phyloP scores from a whole-genome alignment of 2,888 invertebrate species.

The Platynereis dumerilii region DNA sequence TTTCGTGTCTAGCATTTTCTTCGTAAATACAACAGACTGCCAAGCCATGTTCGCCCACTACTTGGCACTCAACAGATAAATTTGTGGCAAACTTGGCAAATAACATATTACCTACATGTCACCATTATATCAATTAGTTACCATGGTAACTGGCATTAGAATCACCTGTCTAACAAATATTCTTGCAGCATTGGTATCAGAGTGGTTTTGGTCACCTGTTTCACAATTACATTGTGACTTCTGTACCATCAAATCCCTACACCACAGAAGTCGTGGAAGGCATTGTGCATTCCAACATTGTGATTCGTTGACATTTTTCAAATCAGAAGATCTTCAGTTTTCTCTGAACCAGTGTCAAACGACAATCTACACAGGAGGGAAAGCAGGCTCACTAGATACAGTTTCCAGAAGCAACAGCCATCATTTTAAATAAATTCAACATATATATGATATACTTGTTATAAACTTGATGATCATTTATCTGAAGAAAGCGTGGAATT shows the following conservation, averaged over 20 bases:
- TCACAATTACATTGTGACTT: constrained; percentile 27
- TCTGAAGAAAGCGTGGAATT: too few species aligned
- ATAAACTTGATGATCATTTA: too few species aligned
- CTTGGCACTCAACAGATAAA: constrained; percentile 47
- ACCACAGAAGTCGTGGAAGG: constrained; percentile 8
- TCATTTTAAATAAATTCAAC: constrained; percentile 4
- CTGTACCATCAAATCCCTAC: background rate
- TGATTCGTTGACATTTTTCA: constrained; percentile 29
- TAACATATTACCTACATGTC: constrained; percentile 35
- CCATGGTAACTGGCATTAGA: constrained; percentile 52
- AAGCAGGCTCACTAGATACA: constrained; percentile 8
- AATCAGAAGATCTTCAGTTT: constrained; percentile 1
- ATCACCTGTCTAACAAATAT: constrained; percentile 47
- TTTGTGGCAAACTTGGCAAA: constrained; percentile 41
- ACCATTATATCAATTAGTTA: constrained; percentile 47
- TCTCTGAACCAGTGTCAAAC: constrained; percentile 5
- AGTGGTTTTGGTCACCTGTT: constrained; percentile 23
- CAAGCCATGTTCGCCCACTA: background rate
- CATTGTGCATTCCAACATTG: constrained; percentile 30
- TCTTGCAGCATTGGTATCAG: constrained; percentile 16
- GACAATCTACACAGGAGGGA: constrained; percentile 11
- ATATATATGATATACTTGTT: too few species aligned
- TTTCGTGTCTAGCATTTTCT: too few species aligned
- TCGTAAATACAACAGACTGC: too few species aligned
- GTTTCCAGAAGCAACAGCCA: constrained; percentile 17